These are phyloP conservation scores for Neoascia interrupta DNA, from an alignment of 2,888 invertebrate genomes.

Conservation along the genomic window DNA sequence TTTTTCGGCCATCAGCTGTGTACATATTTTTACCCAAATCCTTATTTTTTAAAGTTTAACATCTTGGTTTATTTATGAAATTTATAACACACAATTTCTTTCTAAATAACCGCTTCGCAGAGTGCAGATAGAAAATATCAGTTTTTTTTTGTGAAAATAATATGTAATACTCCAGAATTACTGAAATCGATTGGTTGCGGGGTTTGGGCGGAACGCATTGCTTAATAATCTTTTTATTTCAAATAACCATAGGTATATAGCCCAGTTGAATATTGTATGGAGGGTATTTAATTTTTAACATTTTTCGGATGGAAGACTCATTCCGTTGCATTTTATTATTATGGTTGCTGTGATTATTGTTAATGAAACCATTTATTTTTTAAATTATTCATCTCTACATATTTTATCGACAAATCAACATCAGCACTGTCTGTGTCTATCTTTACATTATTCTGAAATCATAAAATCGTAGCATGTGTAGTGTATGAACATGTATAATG, in stretches of 20 bases:
- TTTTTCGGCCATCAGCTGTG: no score
- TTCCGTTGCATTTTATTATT: slow-evolving; percentile 32
- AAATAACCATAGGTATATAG: neutral
- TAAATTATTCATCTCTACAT: no score
- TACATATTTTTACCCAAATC: no score
- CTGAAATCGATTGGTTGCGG: slow-evolving; percentile 8
- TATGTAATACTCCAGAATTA: no score
- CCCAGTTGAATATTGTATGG: neutral
- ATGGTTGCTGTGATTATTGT: slow-evolving; percentile 58
- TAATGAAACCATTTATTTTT: slow-evolving; percentile 49
- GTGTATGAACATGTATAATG: no score
- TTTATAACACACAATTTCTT: no score
- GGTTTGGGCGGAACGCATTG: neutral
- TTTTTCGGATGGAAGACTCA: slow-evolving; percentile 3
- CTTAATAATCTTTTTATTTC: slow-evolving; percentile 12
- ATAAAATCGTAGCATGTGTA: no score
- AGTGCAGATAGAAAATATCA: no score
- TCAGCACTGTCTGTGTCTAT: neutral
- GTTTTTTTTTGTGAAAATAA: no score
- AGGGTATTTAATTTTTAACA: neutral
- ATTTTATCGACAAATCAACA: neutral
- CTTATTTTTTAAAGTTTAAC: no score
- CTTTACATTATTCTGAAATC: slow-evolving; percentile 17
- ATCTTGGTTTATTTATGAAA: no score
- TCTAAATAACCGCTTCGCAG: no score